Percentiles rank a stretch among this genome's conserved stretches.
Conservation (phyloP, 2,888 invertebrate genomes). For the Calephelis perditalis region DNA sequence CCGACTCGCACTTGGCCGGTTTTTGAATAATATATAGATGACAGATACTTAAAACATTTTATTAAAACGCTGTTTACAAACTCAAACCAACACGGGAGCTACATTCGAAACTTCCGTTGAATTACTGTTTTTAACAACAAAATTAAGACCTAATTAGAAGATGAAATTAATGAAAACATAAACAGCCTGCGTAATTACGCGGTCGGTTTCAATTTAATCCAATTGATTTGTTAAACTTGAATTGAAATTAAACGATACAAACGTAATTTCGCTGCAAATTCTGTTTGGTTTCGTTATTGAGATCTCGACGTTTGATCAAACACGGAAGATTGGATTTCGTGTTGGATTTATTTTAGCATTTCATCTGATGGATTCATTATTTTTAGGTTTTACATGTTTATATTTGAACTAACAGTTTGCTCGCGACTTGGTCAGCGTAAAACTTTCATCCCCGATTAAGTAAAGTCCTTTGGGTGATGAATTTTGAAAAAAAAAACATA, state of each 20-base stretch:
- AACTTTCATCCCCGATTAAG: no score
- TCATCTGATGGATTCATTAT: no score
- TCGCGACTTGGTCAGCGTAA: no score
- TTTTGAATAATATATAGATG: no score
- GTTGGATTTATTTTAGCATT: constrained; percentile 13
- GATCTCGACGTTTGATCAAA: constrained; percentile 37
- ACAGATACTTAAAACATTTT: no score
- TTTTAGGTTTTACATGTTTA: no score
- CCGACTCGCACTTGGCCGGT: no score
- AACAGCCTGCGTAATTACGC: constrained; percentile 45
- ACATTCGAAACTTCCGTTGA: not conserved
- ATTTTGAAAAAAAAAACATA: no score
- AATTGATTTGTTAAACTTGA: constrained; percentile 48
- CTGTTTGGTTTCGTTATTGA: constrained; percentile 49
- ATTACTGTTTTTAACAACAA: constrained; percentile 5
- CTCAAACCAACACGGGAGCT: no score
- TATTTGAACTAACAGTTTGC: no score
- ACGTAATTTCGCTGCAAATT: constrained; percentile 55
- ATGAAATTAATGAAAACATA: constrained; percentile 32
- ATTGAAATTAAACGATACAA: constrained; percentile 50
- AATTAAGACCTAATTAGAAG: constrained; percentile 20
- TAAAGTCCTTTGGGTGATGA: no score
- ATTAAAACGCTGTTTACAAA: no score
- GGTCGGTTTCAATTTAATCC: constrained; percentile 48
- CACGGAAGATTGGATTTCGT: constrained; percentile 18